phyloP scores from a whole-genome alignment of 2,888 invertebrate genomes.

The Drosophila ezoana region DNA sequence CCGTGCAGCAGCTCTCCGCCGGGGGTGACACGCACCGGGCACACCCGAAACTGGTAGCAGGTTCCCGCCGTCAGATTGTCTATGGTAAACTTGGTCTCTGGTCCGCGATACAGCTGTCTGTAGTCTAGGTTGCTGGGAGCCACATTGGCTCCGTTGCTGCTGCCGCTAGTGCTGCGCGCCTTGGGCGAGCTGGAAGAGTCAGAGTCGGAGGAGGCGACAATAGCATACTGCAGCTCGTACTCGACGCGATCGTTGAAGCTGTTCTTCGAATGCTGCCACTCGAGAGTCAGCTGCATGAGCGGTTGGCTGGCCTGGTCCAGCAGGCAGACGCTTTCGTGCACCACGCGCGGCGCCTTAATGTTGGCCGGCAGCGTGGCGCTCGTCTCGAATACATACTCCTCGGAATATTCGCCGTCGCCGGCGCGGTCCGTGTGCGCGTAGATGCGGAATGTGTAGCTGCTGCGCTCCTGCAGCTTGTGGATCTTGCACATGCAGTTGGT shows the following conservation, averaged over 20 bases:
- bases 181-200: slow-evolving; percentile 49
- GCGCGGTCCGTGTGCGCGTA: slow-evolving; percentile 93
- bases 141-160: slow-evolving; percentile 36
- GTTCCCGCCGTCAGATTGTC: slow-evolving; percentile 90
- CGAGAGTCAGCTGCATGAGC: slow-evolving; percentile 86
- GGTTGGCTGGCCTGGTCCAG: slow-evolving; percentile 85
- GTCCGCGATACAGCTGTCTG: slow-evolving; percentile 88
- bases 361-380: slow-evolving; percentile 92
- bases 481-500: slow-evolving; percentile 91
- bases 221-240: slow-evolving; percentile 90
- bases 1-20: slow-evolving; percentile 87
- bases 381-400: slow-evolving; percentile 89
- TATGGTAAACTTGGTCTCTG: slow-evolving; percentile 87
- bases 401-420: slow-evolving; percentile 92
- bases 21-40: slow-evolving; percentile 89
- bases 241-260: slow-evolving; percentile 89
- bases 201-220: slow-evolving; percentile 82
- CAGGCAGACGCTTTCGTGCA: slow-evolving; percentile 83
- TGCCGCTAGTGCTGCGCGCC: slow-evolving; percentile 44
- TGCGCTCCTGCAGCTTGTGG: slow-evolving; percentile 92
- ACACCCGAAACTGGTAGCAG: slow-evolving; percentile 92
- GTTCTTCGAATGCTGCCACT: slow-evolving; percentile 88
- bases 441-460: slow-evolving; percentile 93
- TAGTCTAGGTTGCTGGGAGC: slow-evolving; percentile 65
- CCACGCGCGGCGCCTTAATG: slow-evolving; percentile 89